Conservation (phyloP, 2,797 vertebrate species). For the Heterohyrax brucei region DNA sequence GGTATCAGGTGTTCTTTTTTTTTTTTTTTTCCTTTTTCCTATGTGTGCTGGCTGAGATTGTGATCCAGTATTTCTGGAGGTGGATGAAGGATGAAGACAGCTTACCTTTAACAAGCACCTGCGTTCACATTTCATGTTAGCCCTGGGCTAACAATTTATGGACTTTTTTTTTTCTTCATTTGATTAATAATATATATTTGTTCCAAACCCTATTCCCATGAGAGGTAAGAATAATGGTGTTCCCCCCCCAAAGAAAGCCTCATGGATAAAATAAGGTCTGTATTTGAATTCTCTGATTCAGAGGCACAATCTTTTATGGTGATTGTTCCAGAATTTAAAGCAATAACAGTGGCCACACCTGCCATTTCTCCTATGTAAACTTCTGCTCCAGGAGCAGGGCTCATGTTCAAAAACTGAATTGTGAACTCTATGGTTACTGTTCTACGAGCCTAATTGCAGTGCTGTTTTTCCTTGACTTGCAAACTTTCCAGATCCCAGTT, state of each 20-base stretch:
- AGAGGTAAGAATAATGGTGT: background rate
- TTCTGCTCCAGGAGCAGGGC: background rate
- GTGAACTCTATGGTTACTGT: background rate
- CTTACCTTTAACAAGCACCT: background rate
- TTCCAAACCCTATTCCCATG: background rate
- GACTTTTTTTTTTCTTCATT: background rate
- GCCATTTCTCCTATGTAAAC: background rate
- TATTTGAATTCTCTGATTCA: constrained; percentile 35
- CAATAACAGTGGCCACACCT: background rate
- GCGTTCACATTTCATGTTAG: background rate
- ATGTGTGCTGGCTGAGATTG: background rate
- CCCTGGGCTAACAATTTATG: background rate
- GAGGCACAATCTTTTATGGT: background rate
- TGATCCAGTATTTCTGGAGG: background rate
- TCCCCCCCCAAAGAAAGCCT: background rate
- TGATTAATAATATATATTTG: background rate
- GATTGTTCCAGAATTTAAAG: constrained; percentile 7
- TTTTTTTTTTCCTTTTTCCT: constrained; percentile 21
- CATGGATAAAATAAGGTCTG: constrained; percentile 18
- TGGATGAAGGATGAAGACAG: background rate
- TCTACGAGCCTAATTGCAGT: background rate
- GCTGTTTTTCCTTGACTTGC: background rate
- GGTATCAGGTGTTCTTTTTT: background rate
- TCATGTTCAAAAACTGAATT: constrained; percentile 37
- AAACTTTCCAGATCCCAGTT: constrained; percentile 25